These are phyloP conservation scores for Dendrocincla tyrannina DNA, from an alignment of 2,797 vertebrate genomes.

Conservation along the genomic window DNA sequence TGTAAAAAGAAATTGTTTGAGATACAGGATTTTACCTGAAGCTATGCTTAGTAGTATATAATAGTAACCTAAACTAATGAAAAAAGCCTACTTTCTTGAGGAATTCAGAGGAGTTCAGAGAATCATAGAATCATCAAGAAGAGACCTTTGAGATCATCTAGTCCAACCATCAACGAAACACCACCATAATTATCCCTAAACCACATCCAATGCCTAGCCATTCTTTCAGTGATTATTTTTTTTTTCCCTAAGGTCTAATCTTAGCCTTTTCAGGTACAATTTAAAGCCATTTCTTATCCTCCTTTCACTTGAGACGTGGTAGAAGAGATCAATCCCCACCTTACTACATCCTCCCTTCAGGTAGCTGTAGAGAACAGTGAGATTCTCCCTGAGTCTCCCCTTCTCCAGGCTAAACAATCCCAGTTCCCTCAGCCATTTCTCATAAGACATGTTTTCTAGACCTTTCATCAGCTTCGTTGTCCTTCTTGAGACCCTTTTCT, in stretches of 20 bases:
- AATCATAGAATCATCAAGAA: background rate
- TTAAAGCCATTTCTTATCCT: background rate
- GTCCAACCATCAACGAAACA: background rate
- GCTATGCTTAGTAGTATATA: background rate
- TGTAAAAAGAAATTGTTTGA: background rate
- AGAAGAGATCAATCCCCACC: background rate
- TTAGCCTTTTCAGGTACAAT: background rate
- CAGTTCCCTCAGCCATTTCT: background rate
- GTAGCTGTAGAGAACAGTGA: background rate
- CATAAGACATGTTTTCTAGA: background rate
- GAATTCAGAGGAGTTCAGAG: background rate
- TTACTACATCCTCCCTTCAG: background rate
- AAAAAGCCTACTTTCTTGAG: background rate
- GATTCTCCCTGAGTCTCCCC: background rate
- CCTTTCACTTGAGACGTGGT: background rate
- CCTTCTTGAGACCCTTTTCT: too few relatives aligned
- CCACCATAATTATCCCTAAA: background rate
- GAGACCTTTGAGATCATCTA: background rate
- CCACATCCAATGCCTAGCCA: background rate
- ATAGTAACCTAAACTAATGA: background rate
- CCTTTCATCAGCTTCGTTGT: background rate
- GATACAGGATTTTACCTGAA: background rate
- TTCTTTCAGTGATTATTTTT: background rate
- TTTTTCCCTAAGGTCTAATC: background rate
- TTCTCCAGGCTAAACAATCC: background rate